Base-by-base conservation (phyloP, 1,140 invertebrate genomes). In the Stenopsyche tienmushanensis region DNA sequence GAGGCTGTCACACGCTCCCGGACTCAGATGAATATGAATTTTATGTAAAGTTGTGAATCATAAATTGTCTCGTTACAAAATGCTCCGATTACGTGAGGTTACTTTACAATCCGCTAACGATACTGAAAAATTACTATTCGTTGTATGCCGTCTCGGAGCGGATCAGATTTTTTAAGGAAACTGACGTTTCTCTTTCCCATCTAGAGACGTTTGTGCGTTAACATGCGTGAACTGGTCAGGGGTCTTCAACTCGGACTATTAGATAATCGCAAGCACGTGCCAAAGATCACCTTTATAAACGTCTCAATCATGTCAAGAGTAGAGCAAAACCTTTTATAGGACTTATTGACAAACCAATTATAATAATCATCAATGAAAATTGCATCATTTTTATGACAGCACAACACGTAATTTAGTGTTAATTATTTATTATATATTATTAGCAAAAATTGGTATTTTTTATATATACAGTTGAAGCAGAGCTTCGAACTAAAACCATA, bases 91-190 rank as follows among this genome's bases (percentile, higher is more conserved):
- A 60, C 57, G 57, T 60, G 57, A 60, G 42, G 41, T 47, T 26
- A 60, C 57, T 60, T 23, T 7, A 21, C 26, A 15, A 64, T 42
- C 15, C 42, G 44, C 53, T 47, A 49, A 20, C 23, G 53, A 65
- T 42, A 59, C 57, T 44, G 57, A 59, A 45, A 53, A 45, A 53
- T 65, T 54, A 49, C 62, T 62, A 62, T 62, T 50, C 60, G 23
- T 13, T 17, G n/a, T 18, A 20, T 24, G 41, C 21, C 13, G 25
- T 42, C 54, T 34, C 44, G 42, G 34, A 42, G 29, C 49, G 47
- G 45, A 62, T 62, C 47, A 24, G 21, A 62, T 17, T 54, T 57
- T 64, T 63, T 52, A 59, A 41, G 57, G 41, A 59, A 59, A 59
- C 21, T 29, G 41, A 59, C 29, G 57, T 62, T 34, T 62, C 60